Evolutionary conservation across 1,140 invertebrate genomes (phyloP).

Genomic region (Halesus radiatus): DNA sequence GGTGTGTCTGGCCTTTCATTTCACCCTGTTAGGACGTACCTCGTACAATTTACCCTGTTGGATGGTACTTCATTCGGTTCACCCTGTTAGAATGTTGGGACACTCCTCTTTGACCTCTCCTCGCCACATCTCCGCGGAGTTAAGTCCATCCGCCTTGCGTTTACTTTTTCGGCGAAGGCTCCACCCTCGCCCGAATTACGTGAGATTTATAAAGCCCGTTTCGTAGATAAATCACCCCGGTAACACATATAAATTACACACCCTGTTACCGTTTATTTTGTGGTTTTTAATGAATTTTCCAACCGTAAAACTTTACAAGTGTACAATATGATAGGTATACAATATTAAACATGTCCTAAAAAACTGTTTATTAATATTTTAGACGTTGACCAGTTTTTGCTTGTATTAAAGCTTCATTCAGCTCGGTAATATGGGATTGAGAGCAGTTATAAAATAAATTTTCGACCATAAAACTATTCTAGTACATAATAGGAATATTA

Average conservation of each 20-base stretch:
- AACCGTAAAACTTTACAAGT: neutral
- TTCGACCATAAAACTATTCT: too few species aligned
- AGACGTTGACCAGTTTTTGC: too few species aligned
- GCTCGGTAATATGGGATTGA: too few species aligned
- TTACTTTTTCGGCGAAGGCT: constrained; percentile 11
- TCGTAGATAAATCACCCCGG: constrained; percentile 9
- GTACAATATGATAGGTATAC: too few species aligned
- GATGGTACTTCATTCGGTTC: too few species aligned
- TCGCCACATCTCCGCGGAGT: neutral
- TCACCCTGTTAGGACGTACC: constrained; percentile 6
- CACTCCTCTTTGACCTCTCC: constrained; percentile 40
- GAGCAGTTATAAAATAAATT: too few species aligned
- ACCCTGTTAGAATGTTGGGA: neutral
- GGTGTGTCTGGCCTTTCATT: constrained; percentile 49
- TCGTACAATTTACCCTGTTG: too few species aligned
- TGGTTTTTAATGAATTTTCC: neutral
- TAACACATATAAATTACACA: constrained; percentile 9
- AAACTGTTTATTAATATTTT: too few species aligned
- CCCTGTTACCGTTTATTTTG: neutral
- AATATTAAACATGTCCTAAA: too few species aligned
- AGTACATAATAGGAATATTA: too few species aligned
- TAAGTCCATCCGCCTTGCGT: neutral
- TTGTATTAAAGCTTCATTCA: too few species aligned
- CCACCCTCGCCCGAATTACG: neutral
- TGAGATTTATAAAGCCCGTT: constrained; percentile 15